phyloP scores from a whole-genome alignment of 2,797 vertebrate species.

The Hylomyscus alleni region DNA sequence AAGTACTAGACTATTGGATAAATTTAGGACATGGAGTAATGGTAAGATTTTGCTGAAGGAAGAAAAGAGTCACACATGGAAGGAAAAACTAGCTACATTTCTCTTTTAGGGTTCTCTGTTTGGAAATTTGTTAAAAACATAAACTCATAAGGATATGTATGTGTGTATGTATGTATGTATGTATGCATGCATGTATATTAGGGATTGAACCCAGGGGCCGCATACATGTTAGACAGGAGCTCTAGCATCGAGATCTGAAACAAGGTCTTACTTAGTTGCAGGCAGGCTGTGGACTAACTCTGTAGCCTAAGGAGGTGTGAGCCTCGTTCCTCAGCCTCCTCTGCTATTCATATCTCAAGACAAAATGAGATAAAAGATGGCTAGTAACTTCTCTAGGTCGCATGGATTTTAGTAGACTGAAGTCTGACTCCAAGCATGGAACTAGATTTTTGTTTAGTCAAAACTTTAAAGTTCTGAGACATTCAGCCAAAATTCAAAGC shows the following conservation, averaged over 20 bases:
- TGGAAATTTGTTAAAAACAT: not conserved
- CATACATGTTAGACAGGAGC: not conserved
- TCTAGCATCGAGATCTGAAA: not conserved
- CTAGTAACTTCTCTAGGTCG: not conserved
- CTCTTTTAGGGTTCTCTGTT: not conserved
- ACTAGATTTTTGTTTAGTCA: constrained; percentile 66
- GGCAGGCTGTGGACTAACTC: not conserved
- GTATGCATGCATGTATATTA: not conserved
- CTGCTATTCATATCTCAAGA: not conserved
- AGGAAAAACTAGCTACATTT: not conserved
- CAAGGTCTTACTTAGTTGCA: not conserved
- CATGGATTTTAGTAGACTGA: not conserved
- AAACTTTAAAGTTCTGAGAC: constrained; percentile 64
- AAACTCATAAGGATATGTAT: not conserved
- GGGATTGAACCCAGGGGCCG: too few species aligned
- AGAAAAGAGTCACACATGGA: not conserved
- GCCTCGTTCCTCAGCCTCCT: not conserved
- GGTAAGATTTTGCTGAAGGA: not conserved
- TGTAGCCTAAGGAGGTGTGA: not conserved
- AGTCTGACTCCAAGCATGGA: constrained; percentile 46
- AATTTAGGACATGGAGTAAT: not conserved
- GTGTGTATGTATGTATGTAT: not conserved
- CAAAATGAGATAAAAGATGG: not conserved
- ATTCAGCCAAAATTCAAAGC: constrained; percentile 55
- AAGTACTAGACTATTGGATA: not conserved